Percentiles rank a stretch among this genome's conserved stretches.
phyloP scores from a whole-genome alignment of 2,113 vertebrate genomes.

The Phocoena phocoena region DNA sequence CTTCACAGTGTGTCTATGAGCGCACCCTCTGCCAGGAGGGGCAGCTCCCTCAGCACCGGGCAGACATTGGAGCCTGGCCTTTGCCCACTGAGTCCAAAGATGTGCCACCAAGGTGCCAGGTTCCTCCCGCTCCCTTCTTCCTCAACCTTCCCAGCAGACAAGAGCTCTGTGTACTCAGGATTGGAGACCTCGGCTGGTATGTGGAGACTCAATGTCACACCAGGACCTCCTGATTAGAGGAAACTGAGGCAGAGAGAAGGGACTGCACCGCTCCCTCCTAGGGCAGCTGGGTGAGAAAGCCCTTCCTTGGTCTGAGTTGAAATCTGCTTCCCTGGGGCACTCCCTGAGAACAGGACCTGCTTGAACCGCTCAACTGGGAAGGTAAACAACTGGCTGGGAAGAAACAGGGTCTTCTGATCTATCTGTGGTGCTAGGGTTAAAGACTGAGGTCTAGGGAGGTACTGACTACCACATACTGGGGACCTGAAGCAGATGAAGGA shows the following conservation, averaged over 20 bases:
- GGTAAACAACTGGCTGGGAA: neutral
- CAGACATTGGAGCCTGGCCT: neutral
- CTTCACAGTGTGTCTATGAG: neutral
- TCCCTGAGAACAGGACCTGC: neutral
- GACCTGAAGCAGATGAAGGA: neutral
- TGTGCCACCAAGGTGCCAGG: neutral
- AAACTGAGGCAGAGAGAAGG: neutral
- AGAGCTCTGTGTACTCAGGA: neutral
- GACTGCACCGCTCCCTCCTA: fast-evolving
- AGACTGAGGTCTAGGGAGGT: neutral
- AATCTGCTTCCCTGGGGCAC: neutral
- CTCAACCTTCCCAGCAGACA: neutral
- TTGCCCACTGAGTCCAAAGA: neutral
- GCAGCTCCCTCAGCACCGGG: neutral
- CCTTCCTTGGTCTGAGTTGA: neutral
- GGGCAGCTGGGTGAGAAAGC: neutral
- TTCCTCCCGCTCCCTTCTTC: neutral
- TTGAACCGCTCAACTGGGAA: neutral
- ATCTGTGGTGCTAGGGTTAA: neutral
- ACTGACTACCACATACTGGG: neutral
- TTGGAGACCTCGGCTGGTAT: neutral
- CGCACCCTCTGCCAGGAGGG: neutral
- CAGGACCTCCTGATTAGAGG: neutral
- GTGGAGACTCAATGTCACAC: neutral
- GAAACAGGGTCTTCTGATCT: neutral